phyloP scores from a whole-genome alignment of 1,140 invertebrate genomes.

The Heliconius himera region DNA sequence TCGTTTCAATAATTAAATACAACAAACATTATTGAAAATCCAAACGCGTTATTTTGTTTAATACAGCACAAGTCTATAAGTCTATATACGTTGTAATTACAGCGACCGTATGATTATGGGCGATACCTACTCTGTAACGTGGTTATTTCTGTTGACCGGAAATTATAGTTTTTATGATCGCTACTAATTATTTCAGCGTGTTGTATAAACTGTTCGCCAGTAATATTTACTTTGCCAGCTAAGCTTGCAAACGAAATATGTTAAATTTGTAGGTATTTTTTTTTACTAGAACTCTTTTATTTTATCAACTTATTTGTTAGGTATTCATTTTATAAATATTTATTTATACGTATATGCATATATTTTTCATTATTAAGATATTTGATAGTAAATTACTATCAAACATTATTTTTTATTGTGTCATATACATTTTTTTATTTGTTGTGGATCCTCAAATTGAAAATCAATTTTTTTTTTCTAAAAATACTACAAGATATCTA shows the following conservation, averaged over 20 bases:
- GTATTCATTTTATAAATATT: too few relatives aligned
- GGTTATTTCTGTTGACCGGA: slow-evolving; percentile 22
- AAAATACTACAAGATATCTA: too few relatives aligned
- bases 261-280: background rate
- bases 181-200: slow-evolving; percentile 27
- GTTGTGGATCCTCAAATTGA: too few relatives aligned
- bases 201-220: background rate
- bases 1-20: background rate
- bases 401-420: too few relatives aligned
- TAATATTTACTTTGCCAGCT: slow-evolving; percentile 5
- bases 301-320: too few relatives aligned
- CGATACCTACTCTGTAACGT: slow-evolving; percentile 12
- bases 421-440: too few relatives aligned
- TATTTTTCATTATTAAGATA: too few relatives aligned
- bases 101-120: slow-evolving; percentile 16
- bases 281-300: too few relatives aligned
- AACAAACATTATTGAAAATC: slow-evolving; percentile 17
- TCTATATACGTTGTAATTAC: slow-evolving; percentile 18
- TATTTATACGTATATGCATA: too few relatives aligned
- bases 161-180: slow-evolving; percentile 35
- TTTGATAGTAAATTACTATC: too few relatives aligned
- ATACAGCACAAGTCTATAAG: slow-evolving; percentile 1
- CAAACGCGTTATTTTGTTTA: background rate
- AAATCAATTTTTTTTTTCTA: too few relatives aligned
- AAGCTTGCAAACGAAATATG: background rate